Conservation (phyloP, 53 echinoderm and acorn worm genomes). For the Arbacia lixula region DNA sequence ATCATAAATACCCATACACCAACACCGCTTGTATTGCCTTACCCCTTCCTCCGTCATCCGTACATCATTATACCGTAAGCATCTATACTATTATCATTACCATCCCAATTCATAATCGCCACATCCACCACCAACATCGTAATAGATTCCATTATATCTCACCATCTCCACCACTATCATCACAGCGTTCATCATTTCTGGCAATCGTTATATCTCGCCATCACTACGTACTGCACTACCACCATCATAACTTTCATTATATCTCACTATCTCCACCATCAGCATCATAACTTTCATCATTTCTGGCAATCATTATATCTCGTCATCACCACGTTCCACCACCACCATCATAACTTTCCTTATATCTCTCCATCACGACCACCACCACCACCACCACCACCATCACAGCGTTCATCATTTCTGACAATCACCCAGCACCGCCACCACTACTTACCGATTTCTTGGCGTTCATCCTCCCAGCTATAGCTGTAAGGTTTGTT, state of each 20-base stretch:
- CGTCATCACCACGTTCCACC: neutral
- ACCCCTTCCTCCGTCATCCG: too few species aligned
- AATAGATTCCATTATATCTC: too few species aligned
- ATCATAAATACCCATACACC: too few species aligned
- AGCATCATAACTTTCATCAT: neutral
- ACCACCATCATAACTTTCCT: neutral
- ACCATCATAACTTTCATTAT: neutral
- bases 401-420: neutral
- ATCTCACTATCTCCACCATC: neutral
- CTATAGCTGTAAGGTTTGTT: slow-evolving; percentile 45
- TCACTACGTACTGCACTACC: neutral
- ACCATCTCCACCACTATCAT: neutral
- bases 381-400: neutral
- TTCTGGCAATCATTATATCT: neutral
- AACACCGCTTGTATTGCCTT: too few species aligned
- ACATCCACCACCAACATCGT: too few species aligned
- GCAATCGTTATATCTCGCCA: too few species aligned
- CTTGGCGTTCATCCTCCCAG: slow-evolving; percentile 48
- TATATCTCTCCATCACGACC: neutral
- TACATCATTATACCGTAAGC: too few species aligned
- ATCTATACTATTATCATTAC: too few species aligned
- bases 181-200: neutral
- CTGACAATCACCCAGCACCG: neutral
- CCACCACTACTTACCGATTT: neutral
- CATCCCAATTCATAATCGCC: too few species aligned